phyloP scores from a whole-genome alignment of 2,113 vertebrate genomes.

The Leucosticte australis region DNA sequence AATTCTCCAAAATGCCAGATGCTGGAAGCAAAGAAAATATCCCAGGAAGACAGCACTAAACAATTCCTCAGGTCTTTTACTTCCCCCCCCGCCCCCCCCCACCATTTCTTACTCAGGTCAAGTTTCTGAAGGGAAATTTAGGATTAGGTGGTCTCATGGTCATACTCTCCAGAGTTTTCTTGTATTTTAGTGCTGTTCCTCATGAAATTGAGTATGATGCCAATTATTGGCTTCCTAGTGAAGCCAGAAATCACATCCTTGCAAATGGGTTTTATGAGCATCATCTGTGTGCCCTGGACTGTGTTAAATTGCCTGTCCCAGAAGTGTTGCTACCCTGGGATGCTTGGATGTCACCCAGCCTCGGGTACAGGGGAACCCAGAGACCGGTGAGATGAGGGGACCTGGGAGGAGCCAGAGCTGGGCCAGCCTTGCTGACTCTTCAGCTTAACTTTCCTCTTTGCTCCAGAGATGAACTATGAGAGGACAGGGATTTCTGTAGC shows the following conservation, averaged over 20 bases:
- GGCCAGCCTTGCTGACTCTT: neutral
- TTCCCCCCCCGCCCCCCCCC: rapidly evolving
- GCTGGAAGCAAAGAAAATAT: neutral
- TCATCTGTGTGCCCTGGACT: neutral
- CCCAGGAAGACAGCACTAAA: neutral
- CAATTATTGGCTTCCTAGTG: neutral
- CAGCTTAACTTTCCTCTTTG: neutral
- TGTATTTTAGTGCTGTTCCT: neutral
- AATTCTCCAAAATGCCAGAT: neutral
- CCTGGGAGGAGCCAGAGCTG: neutral
- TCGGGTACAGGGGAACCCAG: neutral
- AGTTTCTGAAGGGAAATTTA: neutral
- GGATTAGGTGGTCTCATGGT: neutral
- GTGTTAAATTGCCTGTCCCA: neutral
- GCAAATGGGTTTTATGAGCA: neutral
- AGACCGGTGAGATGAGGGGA: neutral
- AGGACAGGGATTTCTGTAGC: neutral
- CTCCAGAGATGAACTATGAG: neutral
- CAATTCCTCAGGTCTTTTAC: neutral
- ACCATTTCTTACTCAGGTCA: neutral
- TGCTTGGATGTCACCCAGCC: neutral
- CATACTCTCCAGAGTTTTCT: neutral
- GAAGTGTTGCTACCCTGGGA: neutral
- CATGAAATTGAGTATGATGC: neutral
- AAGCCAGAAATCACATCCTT: neutral